A percentile compares a stretch with the other conserved stretches of the same genome.
phyloP scores from a whole-genome alignment of 2,888 invertebrate genomes.

The Calephelis perditalis region DNA sequence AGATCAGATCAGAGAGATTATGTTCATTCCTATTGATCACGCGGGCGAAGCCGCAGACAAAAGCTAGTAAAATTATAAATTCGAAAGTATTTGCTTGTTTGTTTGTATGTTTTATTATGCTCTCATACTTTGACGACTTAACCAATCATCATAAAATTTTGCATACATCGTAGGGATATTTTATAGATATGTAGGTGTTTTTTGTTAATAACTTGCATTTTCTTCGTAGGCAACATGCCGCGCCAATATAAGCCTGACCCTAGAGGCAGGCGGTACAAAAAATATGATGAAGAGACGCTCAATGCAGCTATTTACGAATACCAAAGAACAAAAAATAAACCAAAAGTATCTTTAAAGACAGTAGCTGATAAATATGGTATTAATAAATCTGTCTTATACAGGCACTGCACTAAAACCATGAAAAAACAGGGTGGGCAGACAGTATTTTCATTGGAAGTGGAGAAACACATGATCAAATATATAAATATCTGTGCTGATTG shows the following conservation, averaged over 20 bases:
- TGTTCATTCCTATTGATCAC: no score
- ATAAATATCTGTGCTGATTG: slow-evolving; percentile 20
- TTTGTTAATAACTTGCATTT: no score
- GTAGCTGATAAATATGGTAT: slow-evolving; percentile 19
- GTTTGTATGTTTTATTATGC: no score
- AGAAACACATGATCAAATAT: slow-evolving; percentile 26
- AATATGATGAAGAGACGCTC: slow-evolving; percentile 15
- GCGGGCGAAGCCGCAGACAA: no score
- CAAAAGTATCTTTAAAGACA: slow-evolving; percentile 4
- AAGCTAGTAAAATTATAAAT: no score
- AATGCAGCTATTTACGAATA: slow-evolving; percentile 12
- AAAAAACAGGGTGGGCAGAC: slow-evolving; percentile 29
- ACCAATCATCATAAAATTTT: no score
- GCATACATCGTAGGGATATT: no score
- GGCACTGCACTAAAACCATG: slow-evolving; percentile 18
- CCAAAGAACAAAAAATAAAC: not conserved
- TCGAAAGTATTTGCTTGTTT: no score
- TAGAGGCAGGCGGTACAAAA: slow-evolving; percentile 17
- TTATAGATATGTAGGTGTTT: no score
- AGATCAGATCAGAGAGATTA: no score
- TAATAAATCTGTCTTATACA: not conserved
- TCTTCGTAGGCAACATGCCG: slow-evolving; percentile 13
- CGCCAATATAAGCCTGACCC: slow-evolving; percentile 21
- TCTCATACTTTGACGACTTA: no score
- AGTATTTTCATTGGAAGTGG: slow-evolving; percentile 20